These are phyloP conservation scores for Acanthacorydalis orientalis DNA, from an alignment of 2,888 invertebrate genomes.

Conservation along the genomic window DNA sequence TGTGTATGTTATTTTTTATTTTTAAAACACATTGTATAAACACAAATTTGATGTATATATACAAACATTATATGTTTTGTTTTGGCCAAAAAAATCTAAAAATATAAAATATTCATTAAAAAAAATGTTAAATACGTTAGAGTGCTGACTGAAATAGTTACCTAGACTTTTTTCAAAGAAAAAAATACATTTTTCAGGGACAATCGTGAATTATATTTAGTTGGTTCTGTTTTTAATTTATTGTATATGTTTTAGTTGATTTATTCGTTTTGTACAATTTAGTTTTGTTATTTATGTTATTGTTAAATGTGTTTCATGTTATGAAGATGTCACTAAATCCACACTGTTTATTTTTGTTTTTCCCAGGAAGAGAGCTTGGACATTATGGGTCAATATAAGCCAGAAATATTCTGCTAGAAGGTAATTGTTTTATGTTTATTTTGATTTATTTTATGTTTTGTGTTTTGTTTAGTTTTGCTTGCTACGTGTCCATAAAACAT, in stretches of 20 bases:
- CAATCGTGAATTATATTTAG: no score
- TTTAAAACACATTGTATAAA: no score
- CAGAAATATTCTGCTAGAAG: conserved; percentile 65
- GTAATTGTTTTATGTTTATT: conserved; percentile 31
- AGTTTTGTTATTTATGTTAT: neutral
- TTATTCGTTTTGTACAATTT: neutral
- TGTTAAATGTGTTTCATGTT: neutral
- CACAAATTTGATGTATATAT: no score
- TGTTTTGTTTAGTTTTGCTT: conserved; percentile 7
- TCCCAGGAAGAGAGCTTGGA: conserved; percentile 54
- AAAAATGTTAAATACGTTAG: no score
- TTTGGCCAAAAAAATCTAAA: no score
- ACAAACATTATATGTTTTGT: no score
- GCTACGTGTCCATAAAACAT: neutral
- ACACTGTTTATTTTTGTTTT: conserved; percentile 38
- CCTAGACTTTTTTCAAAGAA: no score
- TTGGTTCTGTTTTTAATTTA: neutral
- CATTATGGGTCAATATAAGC: conserved; percentile 64
- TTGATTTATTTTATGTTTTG: conserved; percentile 16
- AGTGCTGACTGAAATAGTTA: no score
- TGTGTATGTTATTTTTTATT: no score
- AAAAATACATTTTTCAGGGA: no score
- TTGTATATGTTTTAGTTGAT: neutral
- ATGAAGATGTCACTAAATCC: conserved; percentile 20
- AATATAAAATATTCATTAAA: no score